Evolutionary conservation across 1,140 invertebrate genomes (phyloP).

Genomic region (Varroa destructor): DNA sequence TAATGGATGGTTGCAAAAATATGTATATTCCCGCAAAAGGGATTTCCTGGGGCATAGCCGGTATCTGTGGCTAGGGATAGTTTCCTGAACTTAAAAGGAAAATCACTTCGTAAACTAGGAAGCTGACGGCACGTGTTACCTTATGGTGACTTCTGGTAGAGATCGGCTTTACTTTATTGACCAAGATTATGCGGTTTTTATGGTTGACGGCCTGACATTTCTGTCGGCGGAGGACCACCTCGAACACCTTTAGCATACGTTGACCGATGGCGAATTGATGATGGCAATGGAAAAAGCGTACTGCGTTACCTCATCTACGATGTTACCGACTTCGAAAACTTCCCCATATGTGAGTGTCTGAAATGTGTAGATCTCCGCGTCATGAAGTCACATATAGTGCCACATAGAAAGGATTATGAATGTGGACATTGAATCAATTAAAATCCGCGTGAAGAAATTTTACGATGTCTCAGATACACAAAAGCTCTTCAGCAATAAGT

Average conservation of each 20-base stretch:
- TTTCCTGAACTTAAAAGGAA: conserved; percentile 58
- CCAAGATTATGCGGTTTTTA: conserved; percentile 81
- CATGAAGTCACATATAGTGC: not conserved
- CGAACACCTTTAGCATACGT: not conserved
- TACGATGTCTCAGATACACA: conserved; percentile 61
- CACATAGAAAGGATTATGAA: conserved; percentile 57
- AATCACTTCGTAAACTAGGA: conserved; percentile 49
- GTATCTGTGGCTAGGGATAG: conserved; percentile 86
- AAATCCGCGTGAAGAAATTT: conserved; percentile 72
- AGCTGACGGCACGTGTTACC: conserved; percentile 71
- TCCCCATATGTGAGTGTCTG: not conserved
- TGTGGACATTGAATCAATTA: conserved; percentile 66
- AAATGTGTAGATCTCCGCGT: not conserved
- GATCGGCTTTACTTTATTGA: conserved; percentile 84
- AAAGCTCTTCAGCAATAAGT: conserved; percentile 63
- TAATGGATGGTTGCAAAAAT: conserved; percentile 63
- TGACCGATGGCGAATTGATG: conserved; percentile 56
- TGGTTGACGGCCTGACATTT: not conserved
- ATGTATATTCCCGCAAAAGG: conserved; percentile 52
- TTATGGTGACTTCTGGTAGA: conserved; percentile 84
- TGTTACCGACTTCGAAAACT: conserved; percentile 63
- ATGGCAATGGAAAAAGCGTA: conserved; percentile 53
- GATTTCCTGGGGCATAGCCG: conserved; percentile 90
- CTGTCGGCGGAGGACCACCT: not conserved
- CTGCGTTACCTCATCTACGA: conserved; percentile 92